Base-by-base conservation (phyloP, 2,797 vertebrate species). In the Centroberyx gerrardi region DNA sequence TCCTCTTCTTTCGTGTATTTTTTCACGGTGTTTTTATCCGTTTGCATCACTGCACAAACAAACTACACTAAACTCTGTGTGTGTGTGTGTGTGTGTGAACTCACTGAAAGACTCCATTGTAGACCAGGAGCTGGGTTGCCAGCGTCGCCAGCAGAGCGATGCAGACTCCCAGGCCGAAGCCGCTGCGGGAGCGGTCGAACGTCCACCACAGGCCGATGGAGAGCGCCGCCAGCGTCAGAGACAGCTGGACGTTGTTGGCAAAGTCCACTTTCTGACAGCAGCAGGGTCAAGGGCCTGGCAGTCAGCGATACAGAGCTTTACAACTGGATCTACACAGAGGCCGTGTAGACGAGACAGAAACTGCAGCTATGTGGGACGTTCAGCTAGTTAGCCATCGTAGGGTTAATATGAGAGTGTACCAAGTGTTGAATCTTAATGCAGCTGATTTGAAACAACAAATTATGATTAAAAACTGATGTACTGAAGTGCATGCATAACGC, bases 141-240 rank as follows among this genome's bases (percentile, higher is more conserved):
- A 99, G 52, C 0, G 98, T 99, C n/a, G 97, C 97, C 74, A 99
- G 87, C 82, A 97, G 94, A 33, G 97, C 95, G 17, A 99, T 97
- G 92, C 93, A 94, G 64, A 99, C 92, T 49, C 97, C 98, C 51
- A 99, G 96, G 10, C 96, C 96, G 66, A 99, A 97, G 27, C 98
- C 98, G 62, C 96, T 97, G 82, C 97, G 96, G 28, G 97, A 99
- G 53, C 97, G 95, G 81, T 99, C 98, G 54, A 99, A 99, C 0
- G 96, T 98, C 98, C 98, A 99, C 98, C 98, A 99, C 40, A 99
- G 88, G 3, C 98, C 97, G 28, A 99, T 95, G 44, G 97, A 99
- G 38, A 99, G 93, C 0, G 97, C 98, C 4, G 97, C 98, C 91
- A 99, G 90, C 0, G 98, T 99, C 73, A 99, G 95, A 31, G 97